A percentile compares a stretch with the other conserved stretches of the same genome.
phyloP scores from a whole-genome alignment of 2,113 vertebrate species.

The Oncorhynchus masou region DNA sequence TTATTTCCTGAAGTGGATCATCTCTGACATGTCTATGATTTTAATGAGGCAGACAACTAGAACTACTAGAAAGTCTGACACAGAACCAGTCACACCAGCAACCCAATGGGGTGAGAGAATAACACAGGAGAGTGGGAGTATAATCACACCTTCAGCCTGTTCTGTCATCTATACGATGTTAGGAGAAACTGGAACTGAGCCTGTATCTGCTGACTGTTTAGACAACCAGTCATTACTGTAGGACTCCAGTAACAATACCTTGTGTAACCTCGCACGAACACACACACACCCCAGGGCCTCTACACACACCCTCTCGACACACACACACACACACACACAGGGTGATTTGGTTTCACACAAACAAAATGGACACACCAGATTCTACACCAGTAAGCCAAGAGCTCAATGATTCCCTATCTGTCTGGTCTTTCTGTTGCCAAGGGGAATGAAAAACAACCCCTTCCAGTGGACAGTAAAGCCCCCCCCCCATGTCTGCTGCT shows the following conservation, averaged over 20 bases:
- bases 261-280: background rate
- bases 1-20: conserved; percentile 16
- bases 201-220: too few relatives aligned
- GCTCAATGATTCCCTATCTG: conserved; percentile 19
- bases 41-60: background rate
- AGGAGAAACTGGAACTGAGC: too few relatives aligned
- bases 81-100: too few relatives aligned
- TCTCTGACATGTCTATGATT: background rate
- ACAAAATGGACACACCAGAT: background rate
- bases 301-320: background rate
- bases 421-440: background rate
- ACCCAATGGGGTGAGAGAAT: too few relatives aligned
- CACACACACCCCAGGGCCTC: background rate
- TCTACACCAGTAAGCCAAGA: background rate
- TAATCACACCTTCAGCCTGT: too few relatives aligned
- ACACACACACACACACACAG: background rate
- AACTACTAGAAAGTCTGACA: too few relatives aligned
- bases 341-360: conserved; percentile 21
- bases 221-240: too few relatives aligned
- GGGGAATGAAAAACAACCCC: conserved; percentile 45
- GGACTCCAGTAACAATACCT: background rate
- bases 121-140: too few relatives aligned
- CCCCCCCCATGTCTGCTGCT: background rate
- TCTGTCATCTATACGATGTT: too few relatives aligned
- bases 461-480: conserved; percentile 52